Evolutionary conservation across 2,888 invertebrate species (phyloP).

Genomic region (Melikaiella ostensackeni): DNA sequence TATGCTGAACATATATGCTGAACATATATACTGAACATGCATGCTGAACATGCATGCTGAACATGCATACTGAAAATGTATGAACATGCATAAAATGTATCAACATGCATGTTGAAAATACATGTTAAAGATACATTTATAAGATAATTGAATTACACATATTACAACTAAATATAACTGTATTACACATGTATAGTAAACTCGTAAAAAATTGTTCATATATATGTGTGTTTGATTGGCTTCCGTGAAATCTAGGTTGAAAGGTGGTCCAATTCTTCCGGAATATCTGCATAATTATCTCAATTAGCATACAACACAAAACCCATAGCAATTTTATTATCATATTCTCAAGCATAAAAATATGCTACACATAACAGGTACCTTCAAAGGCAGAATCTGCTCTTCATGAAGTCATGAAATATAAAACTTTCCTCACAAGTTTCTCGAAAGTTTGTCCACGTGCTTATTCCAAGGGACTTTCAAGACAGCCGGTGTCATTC

Average conservation of each 20-base stretch:
- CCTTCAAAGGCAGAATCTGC: not conserved
- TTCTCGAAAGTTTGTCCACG: constrained; percentile 3
- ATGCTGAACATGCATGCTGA: too few relatives aligned
- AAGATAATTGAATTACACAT: too few relatives aligned
- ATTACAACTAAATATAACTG: not conserved
- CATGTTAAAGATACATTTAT: too few relatives aligned
- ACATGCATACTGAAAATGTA: too few relatives aligned
- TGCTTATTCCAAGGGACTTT: constrained; percentile 8
- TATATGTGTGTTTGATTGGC: not conserved
- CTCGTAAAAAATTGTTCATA: not conserved
- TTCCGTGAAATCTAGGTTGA: not conserved
- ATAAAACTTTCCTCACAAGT: not conserved
- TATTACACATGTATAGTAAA: not conserved
- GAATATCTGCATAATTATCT: not conserved
- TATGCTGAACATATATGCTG: too few relatives aligned
- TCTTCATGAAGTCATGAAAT: not conserved
- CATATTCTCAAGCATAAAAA: not conserved
- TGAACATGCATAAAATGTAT: too few relatives aligned
- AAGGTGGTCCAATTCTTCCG: not conserved
- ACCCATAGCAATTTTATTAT: not conserved
- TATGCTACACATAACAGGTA: not conserved
- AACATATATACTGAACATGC: too few relatives aligned
- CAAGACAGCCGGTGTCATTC: not conserved
- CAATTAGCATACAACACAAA: not conserved
- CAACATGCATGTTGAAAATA: too few relatives aligned